phyloP scores from a whole-genome alignment of 1,140 invertebrate genomes.

The Manduca sexta region DNA sequence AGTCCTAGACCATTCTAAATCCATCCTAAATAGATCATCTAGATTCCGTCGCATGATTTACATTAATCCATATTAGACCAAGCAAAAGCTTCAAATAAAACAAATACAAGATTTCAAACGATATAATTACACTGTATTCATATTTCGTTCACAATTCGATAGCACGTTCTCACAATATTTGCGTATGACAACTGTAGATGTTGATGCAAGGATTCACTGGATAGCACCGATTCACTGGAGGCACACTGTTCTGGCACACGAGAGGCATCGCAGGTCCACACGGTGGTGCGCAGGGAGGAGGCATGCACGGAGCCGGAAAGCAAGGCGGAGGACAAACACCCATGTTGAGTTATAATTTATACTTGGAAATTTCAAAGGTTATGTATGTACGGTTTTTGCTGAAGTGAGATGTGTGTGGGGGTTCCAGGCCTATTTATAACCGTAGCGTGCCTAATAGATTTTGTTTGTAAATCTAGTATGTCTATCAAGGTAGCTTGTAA shows the following conservation, averaged over 20 bases:
- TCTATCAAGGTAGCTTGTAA: background rate
- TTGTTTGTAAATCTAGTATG: slow-evolving; percentile 6
- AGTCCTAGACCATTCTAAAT: too few relatives aligned
- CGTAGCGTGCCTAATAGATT: slow-evolving; percentile 12
- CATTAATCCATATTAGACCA: too few relatives aligned
- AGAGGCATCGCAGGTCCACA: slow-evolving; percentile 21
- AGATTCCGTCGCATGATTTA: too few relatives aligned
- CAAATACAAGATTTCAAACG: too few relatives aligned
- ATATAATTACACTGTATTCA: slow-evolving; percentile 1
- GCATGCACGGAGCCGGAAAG: background rate
- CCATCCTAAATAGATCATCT: too few relatives aligned
- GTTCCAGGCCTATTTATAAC: slow-evolving; percentile 14
- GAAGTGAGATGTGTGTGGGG: slow-evolving; percentile 11
- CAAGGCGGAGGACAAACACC: slow-evolving; percentile 16
- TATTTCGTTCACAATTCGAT: background rate
- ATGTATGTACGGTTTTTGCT: slow-evolving; percentile 1
- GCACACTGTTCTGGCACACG: slow-evolving; percentile 29
- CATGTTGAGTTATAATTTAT: slow-evolving; percentile 23
- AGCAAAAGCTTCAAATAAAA: too few relatives aligned
- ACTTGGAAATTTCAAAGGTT: slow-evolving; percentile 16
- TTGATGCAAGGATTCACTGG: slow-evolving; percentile 55
- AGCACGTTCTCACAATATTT: slow-evolving; percentile 42
- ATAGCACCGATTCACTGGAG: slow-evolving; percentile 32
- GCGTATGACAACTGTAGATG: slow-evolving; percentile 60
- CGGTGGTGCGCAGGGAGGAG: slow-evolving; percentile 11